Base-by-base conservation (phyloP, 2,113 vertebrate genomes). In the Scolopax mira region DNA sequence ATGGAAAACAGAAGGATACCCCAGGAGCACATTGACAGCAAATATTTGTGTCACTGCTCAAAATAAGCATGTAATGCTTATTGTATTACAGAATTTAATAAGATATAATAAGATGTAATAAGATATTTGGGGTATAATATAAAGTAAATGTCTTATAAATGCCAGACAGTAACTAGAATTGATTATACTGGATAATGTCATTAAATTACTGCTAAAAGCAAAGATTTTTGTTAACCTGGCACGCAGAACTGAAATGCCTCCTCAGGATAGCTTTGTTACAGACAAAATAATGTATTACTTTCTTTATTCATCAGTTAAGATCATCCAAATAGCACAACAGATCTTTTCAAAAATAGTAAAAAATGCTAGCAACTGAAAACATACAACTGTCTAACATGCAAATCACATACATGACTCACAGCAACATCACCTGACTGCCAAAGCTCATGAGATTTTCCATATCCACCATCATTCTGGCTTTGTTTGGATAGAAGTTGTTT, bases 61-160 rank as follows among this genome's bases (percentile, higher is more conserved):
- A 93, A 95, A 89, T 71, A 91, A 95, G 60, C 75, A 92, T 37
- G 30, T 55, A 93, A 88, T 67, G 77, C 42, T 94, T 92, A 92
- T 86, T 94, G 33, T 66, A 78, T 92, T 96, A 94, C 6, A 44
- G 37, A 93, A 88, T 80, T 88, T 93, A 92, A 62, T 90, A 75
- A 37, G 35, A 64, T 44, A 87, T 42, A 91, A 94, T 93, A 90
- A 88, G 51, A 35, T 80, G 4, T 90, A 94, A 93, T 86, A 81
- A 95, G 55, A 70, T 86, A 93, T 90, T 92, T 90, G 51, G 84
- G 65, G 42, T 90, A 88, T 67, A 95, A 89, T 75, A 72, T 30
- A 74, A 93, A 93, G 60, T 95, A 88, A 94, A 83, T 51, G 27
- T 52, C 90, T 92, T 80, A 79, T 55, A 93, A 85, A 82, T 83